Evolutionary conservation across 2,113 vertebrate genomes (phyloP).

Genomic region (Suncus etruscus): DNA sequence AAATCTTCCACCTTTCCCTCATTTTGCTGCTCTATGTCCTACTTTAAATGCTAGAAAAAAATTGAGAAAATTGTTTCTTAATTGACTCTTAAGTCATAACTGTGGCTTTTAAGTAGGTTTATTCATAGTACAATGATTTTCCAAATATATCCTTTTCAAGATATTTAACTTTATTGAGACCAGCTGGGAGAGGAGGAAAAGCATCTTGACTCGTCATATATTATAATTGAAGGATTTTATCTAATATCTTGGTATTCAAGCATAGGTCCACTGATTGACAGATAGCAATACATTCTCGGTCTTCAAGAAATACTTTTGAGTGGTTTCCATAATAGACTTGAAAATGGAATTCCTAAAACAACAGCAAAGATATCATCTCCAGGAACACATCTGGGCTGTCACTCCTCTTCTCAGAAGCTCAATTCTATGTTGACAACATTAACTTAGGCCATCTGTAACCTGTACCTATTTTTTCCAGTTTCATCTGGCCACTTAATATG

Average conservation of each 20-base stretch:
- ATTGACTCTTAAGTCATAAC: conserved; percentile 31
- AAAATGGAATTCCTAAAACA: conserved; percentile 67
- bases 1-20: not conserved
- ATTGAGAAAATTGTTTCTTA: not conserved
- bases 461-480: conserved; percentile 15
- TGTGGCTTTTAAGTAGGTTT: not conserved
- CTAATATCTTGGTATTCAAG: conserved; percentile 18
- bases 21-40: not conserved
- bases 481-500: conserved; percentile 52
- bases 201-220: conserved; percentile 36
- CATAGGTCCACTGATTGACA: not conserved
- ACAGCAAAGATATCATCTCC: conserved; percentile 47
- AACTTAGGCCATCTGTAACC: conserved; percentile 22
- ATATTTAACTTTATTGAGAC: conserved; percentile 40
- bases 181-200: not conserved
- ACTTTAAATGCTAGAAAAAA: conserved; percentile 25
- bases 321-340: conserved; percentile 58
- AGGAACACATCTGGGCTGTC: not conserved
- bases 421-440: not conserved
- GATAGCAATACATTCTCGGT: not conserved
- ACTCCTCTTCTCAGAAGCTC: not conserved
- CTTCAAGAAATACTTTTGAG: conserved; percentile 61
- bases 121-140: not conserved
- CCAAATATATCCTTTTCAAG: not conserved
- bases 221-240: conserved; percentile 34